A percentile compares a stretch with the other conserved stretches of the same genome.
These are phyloP conservation scores for Apamea crenata DNA, from an alignment of 2,888 invertebrate species.

Conservation along the genomic window DNA sequence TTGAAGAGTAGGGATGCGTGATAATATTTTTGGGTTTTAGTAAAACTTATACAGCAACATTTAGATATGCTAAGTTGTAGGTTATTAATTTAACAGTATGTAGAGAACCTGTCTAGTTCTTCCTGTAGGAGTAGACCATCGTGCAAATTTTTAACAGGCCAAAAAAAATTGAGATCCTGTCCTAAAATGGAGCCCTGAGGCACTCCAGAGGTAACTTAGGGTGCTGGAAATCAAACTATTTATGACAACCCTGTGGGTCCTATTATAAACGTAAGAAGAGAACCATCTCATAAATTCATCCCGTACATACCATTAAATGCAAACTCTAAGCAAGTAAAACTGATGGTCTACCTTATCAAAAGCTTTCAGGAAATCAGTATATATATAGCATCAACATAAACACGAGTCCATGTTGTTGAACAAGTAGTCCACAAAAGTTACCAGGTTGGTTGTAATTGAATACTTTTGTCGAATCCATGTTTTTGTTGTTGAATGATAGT, in stretches of 20 bases:
- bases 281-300: background rate
- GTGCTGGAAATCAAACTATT: background rate
- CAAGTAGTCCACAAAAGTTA: background rate
- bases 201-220: background rate
- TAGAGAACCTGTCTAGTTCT: too few species aligned
- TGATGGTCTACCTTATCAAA: background rate
- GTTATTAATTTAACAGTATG: too few species aligned
- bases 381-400: background rate
- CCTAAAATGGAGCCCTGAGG: background rate
- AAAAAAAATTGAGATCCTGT: too few species aligned
- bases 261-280: background rate
- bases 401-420: background rate
- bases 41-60: too few species aligned
- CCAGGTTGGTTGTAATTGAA: too few species aligned
- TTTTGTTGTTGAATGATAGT: background rate
- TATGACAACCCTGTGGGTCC: background rate
- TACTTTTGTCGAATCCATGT: background rate
- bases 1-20: too few species aligned
- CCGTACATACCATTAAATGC: background rate
- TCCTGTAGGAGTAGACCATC: too few species aligned
- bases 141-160: too few species aligned
- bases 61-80: too few species aligned
- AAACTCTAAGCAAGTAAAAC: background rate
- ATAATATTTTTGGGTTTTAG: too few species aligned
- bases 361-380: background rate